Percentiles rank a stretch among this genome's conserved stretches.
These are phyloP conservation scores for Cataglyphis altisquamis DNA, from an alignment of 2,888 invertebrate species.

Conservation along the genomic window DNA sequence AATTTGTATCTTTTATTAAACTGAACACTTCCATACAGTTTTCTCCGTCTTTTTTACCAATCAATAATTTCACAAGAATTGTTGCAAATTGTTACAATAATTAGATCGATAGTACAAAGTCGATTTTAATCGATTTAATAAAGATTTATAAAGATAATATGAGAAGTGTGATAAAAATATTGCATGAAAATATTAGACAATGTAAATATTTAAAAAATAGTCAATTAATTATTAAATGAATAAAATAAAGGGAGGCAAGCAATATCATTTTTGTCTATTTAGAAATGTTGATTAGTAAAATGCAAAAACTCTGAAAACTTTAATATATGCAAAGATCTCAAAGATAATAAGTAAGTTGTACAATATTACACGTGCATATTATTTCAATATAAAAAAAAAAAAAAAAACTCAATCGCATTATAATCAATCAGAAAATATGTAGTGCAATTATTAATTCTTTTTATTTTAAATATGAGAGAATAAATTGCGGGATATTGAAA, in stretches of 20 bases:
- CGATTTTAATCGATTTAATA: background rate
- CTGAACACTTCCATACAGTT: background rate
- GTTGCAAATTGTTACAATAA: background rate
- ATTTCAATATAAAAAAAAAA: background rate
- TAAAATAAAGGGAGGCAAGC: background rate
- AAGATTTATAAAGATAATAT: background rate
- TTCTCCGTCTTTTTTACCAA: background rate
- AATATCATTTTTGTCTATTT: background rate
- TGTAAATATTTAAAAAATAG: background rate
- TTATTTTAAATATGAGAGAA: background rate
- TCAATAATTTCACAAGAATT: background rate
- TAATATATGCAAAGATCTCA: background rate
- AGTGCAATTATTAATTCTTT: background rate
- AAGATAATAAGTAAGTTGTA: background rate
- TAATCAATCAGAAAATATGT: background rate
- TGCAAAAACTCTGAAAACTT: background rate
- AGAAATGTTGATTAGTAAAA: background rate
- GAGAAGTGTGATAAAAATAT: background rate
- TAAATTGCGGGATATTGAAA: background rate
- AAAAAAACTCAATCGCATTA: background rate
- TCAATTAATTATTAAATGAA: background rate
- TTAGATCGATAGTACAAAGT: background rate
- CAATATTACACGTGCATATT: background rate
- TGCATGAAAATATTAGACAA: background rate
- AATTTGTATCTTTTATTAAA: constrained; percentile 28